Conservation (phyloP, 2,888 invertebrate genomes). For the Eupithecia tripunctaria region DNA sequence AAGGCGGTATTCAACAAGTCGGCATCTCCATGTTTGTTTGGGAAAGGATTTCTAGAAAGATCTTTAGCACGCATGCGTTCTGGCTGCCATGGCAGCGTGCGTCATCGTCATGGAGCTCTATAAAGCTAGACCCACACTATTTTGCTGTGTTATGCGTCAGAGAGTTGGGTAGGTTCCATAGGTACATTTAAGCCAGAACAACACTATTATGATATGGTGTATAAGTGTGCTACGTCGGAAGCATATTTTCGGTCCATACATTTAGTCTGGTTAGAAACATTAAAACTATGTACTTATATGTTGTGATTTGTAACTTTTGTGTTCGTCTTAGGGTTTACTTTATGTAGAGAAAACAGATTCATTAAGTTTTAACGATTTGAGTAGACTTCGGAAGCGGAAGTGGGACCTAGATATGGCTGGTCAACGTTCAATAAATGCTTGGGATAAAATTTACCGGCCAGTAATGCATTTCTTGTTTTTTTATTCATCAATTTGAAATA, state of each 20-base stretch:
- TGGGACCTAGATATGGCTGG: background rate
- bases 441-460: background rate
- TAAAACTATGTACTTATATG: background rate
- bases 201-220: background rate
- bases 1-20: constrained; percentile 24
- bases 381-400: background rate
- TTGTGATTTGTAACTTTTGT: background rate
- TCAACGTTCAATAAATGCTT: background rate
- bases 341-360: background rate
- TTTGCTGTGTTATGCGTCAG: background rate
- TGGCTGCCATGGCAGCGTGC: background rate
- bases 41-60: constrained; percentile 2
- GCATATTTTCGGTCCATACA: background rate
- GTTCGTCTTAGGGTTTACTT: background rate
- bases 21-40: constrained; percentile 8
- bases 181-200: background rate
- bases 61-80: constrained; percentile 16
- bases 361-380: background rate
- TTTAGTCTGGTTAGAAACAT: too few relatives aligned
- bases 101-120: background rate
- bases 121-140: background rate
- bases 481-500: background rate
- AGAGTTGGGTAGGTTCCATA: too few relatives aligned
- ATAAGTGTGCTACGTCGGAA: background rate
- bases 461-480: background rate